A percentile compares a stretch with the other conserved stretches of the same genome.
These are phyloP conservation scores for Heteromormyrus szaboi DNA, from an alignment of 2,797 vertebrate genomes.

Conservation along the genomic window DNA sequence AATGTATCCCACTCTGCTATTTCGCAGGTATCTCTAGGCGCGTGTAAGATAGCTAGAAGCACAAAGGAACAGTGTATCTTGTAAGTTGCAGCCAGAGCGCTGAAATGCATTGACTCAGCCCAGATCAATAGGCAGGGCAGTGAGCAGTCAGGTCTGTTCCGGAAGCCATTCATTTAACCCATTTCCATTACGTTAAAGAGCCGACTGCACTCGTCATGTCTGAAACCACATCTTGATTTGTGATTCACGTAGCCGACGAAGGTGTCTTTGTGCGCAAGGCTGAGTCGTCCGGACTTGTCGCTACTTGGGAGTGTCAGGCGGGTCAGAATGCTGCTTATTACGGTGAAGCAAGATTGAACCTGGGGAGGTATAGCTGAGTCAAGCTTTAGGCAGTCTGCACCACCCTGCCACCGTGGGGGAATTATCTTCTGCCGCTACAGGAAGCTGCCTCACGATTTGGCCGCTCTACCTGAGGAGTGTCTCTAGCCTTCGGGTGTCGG, in stretches of 20 bases:
- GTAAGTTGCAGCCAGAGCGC: neutral
- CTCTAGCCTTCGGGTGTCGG: neutral
- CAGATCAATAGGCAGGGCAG: neutral
- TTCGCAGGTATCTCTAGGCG: neutral
- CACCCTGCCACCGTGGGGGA: neutral
- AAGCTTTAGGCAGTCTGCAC: neutral
- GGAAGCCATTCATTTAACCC: neutral
- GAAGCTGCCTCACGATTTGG: neutral
- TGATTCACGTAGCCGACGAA: neutral
- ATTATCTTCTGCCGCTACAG: neutral
- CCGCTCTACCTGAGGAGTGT: neutral
- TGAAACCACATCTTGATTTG: neutral
- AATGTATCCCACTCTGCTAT: neutral
- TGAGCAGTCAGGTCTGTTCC: neutral
- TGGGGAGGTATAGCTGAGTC: neutral
- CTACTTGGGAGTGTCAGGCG: neutral
- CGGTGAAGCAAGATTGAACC: neutral
- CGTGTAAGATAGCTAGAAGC: neutral
- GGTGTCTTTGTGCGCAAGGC: neutral
- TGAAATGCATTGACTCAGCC: neutral
- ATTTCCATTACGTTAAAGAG: neutral
- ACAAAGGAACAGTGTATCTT: neutral
- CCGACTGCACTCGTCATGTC: neutral
- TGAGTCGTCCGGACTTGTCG: neutral
- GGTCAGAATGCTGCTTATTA: neutral